Base-by-base conservation (phyloP, 1,140 invertebrate species). In the Tetragonula clypearis region DNA sequence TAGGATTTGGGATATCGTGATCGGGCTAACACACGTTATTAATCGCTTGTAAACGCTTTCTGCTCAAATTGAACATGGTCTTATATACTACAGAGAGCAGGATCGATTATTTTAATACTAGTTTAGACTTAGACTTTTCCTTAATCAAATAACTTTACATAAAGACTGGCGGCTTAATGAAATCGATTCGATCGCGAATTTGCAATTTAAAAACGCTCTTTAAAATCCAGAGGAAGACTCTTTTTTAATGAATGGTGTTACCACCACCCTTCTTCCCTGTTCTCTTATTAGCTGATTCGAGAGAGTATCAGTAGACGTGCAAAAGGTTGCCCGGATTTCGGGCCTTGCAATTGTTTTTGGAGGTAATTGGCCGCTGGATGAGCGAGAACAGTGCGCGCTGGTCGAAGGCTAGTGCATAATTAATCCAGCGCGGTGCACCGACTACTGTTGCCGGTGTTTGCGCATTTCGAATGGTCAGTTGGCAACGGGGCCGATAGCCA, bases 361-460 rank as follows among this genome's bases (percentile, higher is more conserved):
- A 92, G 91, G 92, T 93, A 93, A 93, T 93, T 93, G 90, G 88
- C 88, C 90, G 35, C 49, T 72, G 88, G 74, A 85, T 66, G 86
- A 75, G 75, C 85, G 85, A 82, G 84, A 86, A 87, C 89, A 82
- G 41, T 68, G 89, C 83, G 72, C 82, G 79, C 62, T n/a, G 82
- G 77, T 41, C 79, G 88, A 89, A 84, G 87, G 85, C 75, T 90
- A 84, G 79, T 93, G 92, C 92, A 93, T 93, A 93, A 93, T 93
- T 93, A 93, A 93, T 93, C 84, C 87, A 92, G 65, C 88, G 87
- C 91, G 87, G 74, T 86, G 77, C 88, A 88, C 72, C 77, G 88
- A 82, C 83, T 79, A 85, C 84, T 82, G 84, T 77, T 86, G 79
- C 62, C 84, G 77, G 65, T 84, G 78, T 74, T 88, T 75, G 84